Evolutionary conservation across 2,113 vertebrate genomes (phyloP), one percentile per base, ranked within the genome.

Genomic region (Xiphorhynchus elegans): DNA sequence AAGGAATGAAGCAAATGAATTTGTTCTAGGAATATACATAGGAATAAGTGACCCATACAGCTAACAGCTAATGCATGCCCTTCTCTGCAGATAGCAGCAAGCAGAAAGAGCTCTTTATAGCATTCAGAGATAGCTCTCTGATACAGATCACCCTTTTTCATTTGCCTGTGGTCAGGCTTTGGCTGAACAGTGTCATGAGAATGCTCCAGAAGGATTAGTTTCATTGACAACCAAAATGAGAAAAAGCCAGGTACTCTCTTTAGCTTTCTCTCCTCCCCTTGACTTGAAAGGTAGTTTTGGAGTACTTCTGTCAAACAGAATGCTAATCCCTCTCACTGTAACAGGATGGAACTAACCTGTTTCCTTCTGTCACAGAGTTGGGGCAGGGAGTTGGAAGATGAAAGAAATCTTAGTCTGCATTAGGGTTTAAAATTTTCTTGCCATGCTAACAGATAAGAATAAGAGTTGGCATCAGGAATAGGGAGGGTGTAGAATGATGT

Each of bases 371-470:
- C 28, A 63, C 6, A 11, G 26, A 6, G 11, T 4, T 10, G 8
- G 3, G 10, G 5, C 1, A 1, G 2, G 8, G 13, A 5, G 31
- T 10, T 28, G 11, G 10, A 29, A 85, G 11, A 46, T 29, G 4
- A 47, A 79, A 70, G 7, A 70, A 86, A 33, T 3, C 3, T 67
- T 53, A 3, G 14, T 17, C 6, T 29, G 15, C 10, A 5, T 20
- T 74, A 37, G 15, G 10, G 6, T 49, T 74, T 37, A 58, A 59
- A 49, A 68, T 59, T 42, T 55, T 5, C 17, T 82, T 85, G 17
- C 20, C 59, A 3, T 39, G 10, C 10, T 59, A 35, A 11, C 26
- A 68, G 47, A 63, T 1, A 1, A 70, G 13, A 1, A 1, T 40
- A 73, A 52, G 28, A 63, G 3, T 20, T 75, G 7, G 15, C 12